Conservation (phyloP, 2,888 invertebrate genomes). For the Eilema caniola region DNA sequence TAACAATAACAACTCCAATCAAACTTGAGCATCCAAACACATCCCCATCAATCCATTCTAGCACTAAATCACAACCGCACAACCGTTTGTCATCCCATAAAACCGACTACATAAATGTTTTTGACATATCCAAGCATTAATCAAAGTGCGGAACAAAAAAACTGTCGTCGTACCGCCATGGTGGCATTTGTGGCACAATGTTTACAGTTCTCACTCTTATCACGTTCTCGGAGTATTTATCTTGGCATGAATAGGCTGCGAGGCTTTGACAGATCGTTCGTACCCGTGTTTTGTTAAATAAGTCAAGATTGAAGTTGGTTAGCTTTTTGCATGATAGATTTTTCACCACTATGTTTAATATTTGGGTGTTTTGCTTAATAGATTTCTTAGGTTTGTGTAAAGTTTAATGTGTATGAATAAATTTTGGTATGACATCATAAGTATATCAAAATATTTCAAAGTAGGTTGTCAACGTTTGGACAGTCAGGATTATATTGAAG, state of each 20-base stretch:
- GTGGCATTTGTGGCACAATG: slow-evolving; percentile 43
- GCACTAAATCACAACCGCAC: slow-evolving; percentile 46
- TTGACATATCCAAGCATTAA: slow-evolving; percentile 59
- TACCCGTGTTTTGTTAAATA: slow-evolving; percentile 73
- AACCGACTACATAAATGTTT: slow-evolving; percentile 56
- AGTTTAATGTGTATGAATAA: not conserved
- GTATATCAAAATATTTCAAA: not conserved
- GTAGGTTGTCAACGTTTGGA: not conserved
- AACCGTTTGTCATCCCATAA: slow-evolving; percentile 54
- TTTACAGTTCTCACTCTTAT: slow-evolving; percentile 63
- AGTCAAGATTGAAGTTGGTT: slow-evolving; percentile 54
- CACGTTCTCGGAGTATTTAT: slow-evolving; percentile 72
- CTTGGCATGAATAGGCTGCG: slow-evolving; percentile 68
- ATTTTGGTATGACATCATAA: not conserved
- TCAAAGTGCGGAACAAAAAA: slow-evolving; percentile 56
- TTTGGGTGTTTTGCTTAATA: not conserved
- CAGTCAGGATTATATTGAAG: no score
- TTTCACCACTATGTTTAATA: slow-evolving; percentile 28
- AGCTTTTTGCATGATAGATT: slow-evolving; percentile 52
- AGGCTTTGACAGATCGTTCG: slow-evolving; percentile 76
- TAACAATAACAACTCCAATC: slow-evolving; percentile 32
- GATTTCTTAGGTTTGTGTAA: not conserved
- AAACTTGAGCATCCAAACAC: slow-evolving; percentile 35
- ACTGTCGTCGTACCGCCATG: slow-evolving; percentile 25
- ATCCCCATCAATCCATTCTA: slow-evolving; percentile 44